Conservation (phyloP, 2,113 vertebrate species). For the Cairina moschata region DNA sequence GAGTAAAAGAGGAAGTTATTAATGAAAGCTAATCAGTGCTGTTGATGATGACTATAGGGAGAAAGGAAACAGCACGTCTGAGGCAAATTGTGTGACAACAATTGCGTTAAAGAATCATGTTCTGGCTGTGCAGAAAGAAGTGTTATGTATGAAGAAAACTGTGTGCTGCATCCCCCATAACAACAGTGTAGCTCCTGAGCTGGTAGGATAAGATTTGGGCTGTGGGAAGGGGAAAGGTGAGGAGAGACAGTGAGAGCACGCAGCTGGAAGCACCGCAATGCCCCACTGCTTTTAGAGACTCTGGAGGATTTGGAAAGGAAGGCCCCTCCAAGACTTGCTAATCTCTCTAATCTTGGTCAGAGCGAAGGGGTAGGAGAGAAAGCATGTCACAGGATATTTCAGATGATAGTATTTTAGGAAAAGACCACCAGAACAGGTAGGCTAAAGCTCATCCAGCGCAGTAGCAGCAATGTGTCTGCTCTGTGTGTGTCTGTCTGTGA, state of each 20-base stretch:
- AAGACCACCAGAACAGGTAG: fast-evolving
- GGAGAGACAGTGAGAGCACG: background rate
- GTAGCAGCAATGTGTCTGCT: fast-evolving
- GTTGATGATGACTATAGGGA: background rate
- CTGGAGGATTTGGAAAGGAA: background rate
- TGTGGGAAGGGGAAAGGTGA: background rate
- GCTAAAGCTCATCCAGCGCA: background rate
- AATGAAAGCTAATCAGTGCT: background rate
- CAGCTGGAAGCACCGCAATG: background rate
- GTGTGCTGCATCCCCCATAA: background rate
- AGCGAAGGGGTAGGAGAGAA: background rate
- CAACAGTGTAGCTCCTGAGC: background rate
- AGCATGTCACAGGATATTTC: fast-evolving
- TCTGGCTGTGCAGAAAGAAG: background rate
- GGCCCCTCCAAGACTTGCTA: background rate
- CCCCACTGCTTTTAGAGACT: background rate
- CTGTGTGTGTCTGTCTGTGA: background rate
- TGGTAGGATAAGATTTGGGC: background rate
- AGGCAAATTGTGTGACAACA: background rate
- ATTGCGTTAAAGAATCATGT: background rate
- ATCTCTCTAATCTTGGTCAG: background rate
- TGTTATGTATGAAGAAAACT: background rate
- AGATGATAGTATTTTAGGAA: background rate
- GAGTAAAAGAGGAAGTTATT: background rate
- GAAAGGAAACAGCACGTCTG: background rate